phyloP scores from a whole-genome alignment of 2,888 invertebrate genomes.

The Heliconius erato region DNA sequence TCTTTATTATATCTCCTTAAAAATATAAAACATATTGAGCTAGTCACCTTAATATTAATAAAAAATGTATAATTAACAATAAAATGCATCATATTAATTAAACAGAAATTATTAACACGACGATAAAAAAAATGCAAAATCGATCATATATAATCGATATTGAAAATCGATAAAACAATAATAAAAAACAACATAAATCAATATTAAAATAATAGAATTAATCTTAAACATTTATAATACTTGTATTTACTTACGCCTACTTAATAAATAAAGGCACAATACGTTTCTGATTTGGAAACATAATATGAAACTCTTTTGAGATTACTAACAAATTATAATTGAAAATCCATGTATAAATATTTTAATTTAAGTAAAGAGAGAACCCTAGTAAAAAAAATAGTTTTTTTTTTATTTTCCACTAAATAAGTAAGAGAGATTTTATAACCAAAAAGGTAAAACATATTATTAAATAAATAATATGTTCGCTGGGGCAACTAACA shows the following conservation, averaged over 20 bases:
- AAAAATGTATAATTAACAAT: neutral
- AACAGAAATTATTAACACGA: neutral
- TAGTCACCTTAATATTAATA: neutral
- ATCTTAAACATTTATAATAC: slow-evolving; percentile 42
- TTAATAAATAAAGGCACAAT: slow-evolving; percentile 31
- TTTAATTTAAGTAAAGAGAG: too few species aligned
- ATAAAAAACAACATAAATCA: neutral
- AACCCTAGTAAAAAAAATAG: too few species aligned
- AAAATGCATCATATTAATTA: neutral
- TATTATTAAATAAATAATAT: too few species aligned
- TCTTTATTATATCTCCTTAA: slow-evolving; percentile 1
- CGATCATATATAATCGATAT: neutral
- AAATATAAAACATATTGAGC: neutral
- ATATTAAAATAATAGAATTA: slow-evolving; percentile 4
- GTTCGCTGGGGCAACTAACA: too few species aligned
- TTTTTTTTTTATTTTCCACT: too few species aligned
- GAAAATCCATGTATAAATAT: too few species aligned
- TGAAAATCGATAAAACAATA: neutral
- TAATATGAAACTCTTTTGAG: neutral
- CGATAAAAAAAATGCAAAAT: neutral
- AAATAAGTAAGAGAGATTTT: too few species aligned
- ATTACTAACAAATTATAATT: neutral
- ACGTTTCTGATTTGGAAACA: neutral
- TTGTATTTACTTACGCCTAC: slow-evolving; percentile 36
- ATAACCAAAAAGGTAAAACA: too few species aligned